A percentile compares a stretch with the other conserved stretches of the same genome.
phyloP scores from a whole-genome alignment of 1,140 invertebrate species.

The Teleogryllus occipitalis region DNA sequence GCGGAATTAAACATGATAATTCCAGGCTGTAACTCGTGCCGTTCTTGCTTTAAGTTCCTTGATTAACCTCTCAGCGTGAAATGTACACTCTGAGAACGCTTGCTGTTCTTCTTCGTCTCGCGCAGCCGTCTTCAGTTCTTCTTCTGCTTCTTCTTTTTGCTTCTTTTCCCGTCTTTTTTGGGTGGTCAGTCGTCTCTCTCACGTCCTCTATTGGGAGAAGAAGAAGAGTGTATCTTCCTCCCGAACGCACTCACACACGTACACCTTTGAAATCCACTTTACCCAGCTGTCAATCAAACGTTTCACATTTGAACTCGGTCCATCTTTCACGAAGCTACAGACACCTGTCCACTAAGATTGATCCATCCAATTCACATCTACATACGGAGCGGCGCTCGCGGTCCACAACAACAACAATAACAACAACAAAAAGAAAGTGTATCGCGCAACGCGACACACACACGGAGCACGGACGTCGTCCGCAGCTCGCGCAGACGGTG shows the following conservation, averaged over 20 bases:
- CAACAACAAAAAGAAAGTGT: background rate
- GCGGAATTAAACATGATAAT: constrained; percentile 5
- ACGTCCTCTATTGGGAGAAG: background rate
- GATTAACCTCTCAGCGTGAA: constrained; percentile 3
- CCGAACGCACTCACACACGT: background rate
- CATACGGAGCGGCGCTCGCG: background rate
- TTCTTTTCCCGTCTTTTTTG: background rate
- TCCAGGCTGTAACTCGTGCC: background rate
- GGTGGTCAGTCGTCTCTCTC: background rate
- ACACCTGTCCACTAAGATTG: constrained; percentile 3
- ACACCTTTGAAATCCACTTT: constrained; percentile 4
- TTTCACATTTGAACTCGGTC: background rate
- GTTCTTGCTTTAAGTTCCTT: background rate
- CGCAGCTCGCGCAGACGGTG: no score
- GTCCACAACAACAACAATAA: background rate
- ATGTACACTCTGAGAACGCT: background rate
- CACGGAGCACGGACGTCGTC: no score
- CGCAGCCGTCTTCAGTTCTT: background rate
- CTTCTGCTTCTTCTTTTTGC: background rate
- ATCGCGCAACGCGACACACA: background rate
- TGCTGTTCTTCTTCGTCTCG: background rate
- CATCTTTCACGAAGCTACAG: background rate
- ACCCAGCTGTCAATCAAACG: background rate
- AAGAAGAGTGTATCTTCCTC: background rate
- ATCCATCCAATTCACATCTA: background rate